Conservation (phyloP, 2,888 invertebrate genomes). For the Pterobdella sp. region DNA sequence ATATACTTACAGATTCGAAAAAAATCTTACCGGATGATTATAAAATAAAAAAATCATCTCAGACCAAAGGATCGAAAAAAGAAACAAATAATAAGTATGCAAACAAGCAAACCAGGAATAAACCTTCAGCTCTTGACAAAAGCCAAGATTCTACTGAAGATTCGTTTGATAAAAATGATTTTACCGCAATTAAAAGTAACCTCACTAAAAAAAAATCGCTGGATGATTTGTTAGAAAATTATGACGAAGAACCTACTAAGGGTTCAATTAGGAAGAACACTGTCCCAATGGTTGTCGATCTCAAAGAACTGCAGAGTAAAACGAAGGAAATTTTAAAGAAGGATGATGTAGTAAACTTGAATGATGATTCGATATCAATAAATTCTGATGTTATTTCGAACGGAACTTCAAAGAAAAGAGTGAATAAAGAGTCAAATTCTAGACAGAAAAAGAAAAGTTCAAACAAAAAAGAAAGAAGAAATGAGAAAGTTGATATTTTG, state of each 20-base stretch:
- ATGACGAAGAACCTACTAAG: conserved; percentile 20
- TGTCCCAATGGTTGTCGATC: neutral
- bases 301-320: neutral
- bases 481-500: neutral
- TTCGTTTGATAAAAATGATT: conserved; percentile 10
- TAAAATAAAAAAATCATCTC: conserved; percentile 22
- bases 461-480: neutral
- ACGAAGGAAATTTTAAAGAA: conserved; percentile 5
- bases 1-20: neutral
- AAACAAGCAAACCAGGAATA: neutral
- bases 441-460: neutral
- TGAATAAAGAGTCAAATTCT: neutral
- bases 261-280: neutral
- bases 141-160: no score
- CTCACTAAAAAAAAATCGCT: neutral
- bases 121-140: no score
- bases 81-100: neutral
- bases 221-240: conserved; percentile 15
- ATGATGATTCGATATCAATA: neutral
- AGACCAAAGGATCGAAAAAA: conserved; percentile 10
- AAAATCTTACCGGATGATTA: conserved; percentile 23
- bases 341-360: conserved; percentile 8
- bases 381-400: neutral
- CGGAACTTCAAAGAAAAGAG: neutral
- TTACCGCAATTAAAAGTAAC: neutral